Evolutionary conservation across 2,113 vertebrate genomes (phyloP).

Genomic region (Glaucomys volans): DNA sequence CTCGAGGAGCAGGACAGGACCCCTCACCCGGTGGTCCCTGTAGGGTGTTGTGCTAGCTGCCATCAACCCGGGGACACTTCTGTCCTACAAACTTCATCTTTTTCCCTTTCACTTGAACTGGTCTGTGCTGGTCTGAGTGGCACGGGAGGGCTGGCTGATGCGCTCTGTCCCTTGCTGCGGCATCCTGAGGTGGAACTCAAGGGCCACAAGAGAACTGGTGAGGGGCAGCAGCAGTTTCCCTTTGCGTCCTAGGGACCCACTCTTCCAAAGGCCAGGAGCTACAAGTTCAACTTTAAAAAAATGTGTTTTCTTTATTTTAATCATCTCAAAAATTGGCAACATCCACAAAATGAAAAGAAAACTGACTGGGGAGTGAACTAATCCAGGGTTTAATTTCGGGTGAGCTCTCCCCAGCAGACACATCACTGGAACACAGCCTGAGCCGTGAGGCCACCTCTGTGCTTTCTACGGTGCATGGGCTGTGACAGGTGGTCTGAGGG

Average conservation of each 20-base stretch:
- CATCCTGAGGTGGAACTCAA: neutral
- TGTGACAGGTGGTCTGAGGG: neutral
- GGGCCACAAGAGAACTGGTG: neutral
- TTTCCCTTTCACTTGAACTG: neutral
- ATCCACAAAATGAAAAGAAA: neutral
- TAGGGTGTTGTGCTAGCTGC: neutral
- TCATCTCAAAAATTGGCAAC: neutral
- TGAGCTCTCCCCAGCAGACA: neutral
- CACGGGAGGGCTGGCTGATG: neutral
- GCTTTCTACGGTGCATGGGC: neutral
- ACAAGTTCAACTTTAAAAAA: slow-evolving; percentile 22
- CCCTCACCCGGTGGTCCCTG: rapidly evolving
- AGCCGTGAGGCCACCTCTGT: neutral
- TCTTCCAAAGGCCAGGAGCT: neutral
- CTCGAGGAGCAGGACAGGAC: rapidly evolving
- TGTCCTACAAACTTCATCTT: neutral
- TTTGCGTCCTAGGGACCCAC: neutral
- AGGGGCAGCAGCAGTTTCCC: no score
- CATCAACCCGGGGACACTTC: neutral
- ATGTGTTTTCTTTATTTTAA: neutral
- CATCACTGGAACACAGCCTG: neutral
- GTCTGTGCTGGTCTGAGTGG: neutral
- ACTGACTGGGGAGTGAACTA: neutral
- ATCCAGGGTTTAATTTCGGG: neutral
- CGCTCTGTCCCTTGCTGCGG: neutral